Evolutionary conservation across 2,113 vertebrate genomes (phyloP).

Genomic region (Eubucco bourcierii): DNA sequence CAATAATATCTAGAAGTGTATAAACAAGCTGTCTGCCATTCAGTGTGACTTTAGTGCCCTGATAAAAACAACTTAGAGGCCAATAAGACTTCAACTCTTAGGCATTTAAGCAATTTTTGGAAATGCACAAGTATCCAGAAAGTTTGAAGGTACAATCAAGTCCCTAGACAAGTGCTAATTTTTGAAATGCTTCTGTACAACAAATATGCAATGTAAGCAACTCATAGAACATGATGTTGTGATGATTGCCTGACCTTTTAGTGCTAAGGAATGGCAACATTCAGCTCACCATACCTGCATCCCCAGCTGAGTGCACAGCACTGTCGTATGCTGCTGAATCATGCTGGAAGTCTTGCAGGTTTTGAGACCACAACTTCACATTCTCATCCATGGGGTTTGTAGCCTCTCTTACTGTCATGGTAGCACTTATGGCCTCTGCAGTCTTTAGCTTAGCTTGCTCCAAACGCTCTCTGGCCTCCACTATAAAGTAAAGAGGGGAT

Average conservation of each 20-base stretch:
- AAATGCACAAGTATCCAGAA: background rate
- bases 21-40: background rate
- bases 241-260: background rate
- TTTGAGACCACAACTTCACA: constrained; percentile 84
- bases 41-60: background rate
- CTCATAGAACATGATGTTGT: fast-evolving
- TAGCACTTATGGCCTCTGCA: constrained; percentile 78
- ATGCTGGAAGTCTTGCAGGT: constrained; percentile 84
- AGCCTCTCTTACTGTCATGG: constrained; percentile 75
- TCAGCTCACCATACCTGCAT: constrained; percentile 80
- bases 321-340: constrained; percentile 81
- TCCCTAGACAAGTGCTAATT: background rate
- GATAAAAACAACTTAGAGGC: background rate
- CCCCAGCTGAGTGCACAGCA: constrained; percentile 83
- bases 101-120: background rate
- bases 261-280: background rate
- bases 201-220: background rate
- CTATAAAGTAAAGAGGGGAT: constrained; percentile 57
- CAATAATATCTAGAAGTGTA: background rate
- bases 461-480: constrained; percentile 78
- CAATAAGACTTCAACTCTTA: background rate
- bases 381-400: constrained; percentile 80
- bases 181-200: background rate
- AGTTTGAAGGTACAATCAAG: background rate
- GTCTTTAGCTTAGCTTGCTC: constrained; percentile 78